Conservation (phyloP, 2,113 vertebrate genomes). For the Engystomops pustulosus region DNA sequence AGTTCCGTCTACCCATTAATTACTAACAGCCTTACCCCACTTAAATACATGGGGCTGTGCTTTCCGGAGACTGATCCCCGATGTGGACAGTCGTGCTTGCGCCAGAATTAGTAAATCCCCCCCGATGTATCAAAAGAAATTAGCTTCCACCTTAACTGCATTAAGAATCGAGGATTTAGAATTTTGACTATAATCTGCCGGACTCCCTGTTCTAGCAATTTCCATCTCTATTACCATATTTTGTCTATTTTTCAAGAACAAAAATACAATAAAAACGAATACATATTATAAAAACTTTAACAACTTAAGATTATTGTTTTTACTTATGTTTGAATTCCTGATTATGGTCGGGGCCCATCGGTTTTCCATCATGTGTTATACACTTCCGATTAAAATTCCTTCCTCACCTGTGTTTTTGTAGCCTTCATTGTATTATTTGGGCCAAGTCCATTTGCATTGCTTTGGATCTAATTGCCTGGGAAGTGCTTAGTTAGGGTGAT, state of each 20-base stretch:
- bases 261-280: not conserved
- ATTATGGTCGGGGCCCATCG: not conserved
- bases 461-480: constrained; percentile 34
- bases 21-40: too few species aligned
- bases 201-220: not conserved
- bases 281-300: not conserved
- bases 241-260: not conserved
- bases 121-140: too few species aligned
- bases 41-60: too few species aligned
- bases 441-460: constrained; percentile 31
- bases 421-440: constrained; percentile 5
- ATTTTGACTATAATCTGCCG: not conserved
- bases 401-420: constrained; percentile 34
- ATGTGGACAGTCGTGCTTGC: too few species aligned
- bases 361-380: not conserved
- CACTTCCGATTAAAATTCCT: not conserved
- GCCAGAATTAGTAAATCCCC: too few species aligned
- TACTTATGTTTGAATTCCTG: not conserved
- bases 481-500: constrained; percentile 37
- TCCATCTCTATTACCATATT: not conserved
- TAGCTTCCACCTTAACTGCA: too few species aligned
- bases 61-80: too few species aligned
- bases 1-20: too few species aligned
- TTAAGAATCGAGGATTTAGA: too few species aligned
- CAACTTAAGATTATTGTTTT: not conserved